Conservation (phyloP, 2,888 invertebrate species). For the Stenoptilia bipunctidactyla region DNA sequence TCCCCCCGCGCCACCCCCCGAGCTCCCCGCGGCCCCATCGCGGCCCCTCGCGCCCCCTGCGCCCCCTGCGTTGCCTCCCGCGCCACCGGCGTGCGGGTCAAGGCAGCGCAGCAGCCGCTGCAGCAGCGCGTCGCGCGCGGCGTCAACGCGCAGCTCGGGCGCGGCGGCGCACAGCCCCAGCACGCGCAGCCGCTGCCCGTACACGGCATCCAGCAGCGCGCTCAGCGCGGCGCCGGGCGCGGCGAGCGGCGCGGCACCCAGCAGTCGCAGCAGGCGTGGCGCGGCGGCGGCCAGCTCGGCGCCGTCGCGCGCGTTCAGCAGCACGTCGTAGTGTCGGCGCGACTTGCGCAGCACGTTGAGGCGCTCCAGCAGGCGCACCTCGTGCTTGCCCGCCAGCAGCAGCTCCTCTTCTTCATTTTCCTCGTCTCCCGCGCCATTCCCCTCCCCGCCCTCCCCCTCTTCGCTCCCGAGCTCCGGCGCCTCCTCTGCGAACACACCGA, state of each 20-base stretch:
- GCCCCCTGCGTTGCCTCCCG: constrained; percentile 70
- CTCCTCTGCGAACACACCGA: no score
- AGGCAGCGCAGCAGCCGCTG: constrained; percentile 73
- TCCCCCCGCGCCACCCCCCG: constrained; percentile 78
- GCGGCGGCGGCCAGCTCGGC: constrained; percentile 73
- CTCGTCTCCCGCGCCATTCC: constrained; percentile 21
- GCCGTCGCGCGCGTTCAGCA: constrained; percentile 78
- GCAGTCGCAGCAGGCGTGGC: constrained; percentile 81
- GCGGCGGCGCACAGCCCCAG: constrained; percentile 81
- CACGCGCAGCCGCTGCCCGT: constrained; percentile 79
- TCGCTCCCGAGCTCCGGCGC: no score
- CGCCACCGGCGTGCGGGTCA: constrained; percentile 68
- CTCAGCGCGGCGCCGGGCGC: constrained; percentile 73
- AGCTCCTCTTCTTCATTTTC: constrained; percentile 33
- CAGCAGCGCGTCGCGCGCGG: constrained; percentile 79
- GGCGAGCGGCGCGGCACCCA: constrained; percentile 28
- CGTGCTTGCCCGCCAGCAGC: constrained; percentile 68
- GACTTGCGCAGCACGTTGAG: constrained; percentile 86
- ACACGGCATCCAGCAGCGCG: constrained; percentile 84
- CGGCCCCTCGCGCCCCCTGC: constrained; percentile 76
- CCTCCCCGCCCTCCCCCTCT: no score
- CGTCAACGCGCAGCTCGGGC: constrained; percentile 80
- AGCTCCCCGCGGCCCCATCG: constrained; percentile 59
- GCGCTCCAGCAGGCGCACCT: constrained; percentile 73
- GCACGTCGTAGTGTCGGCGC: constrained; percentile 88